A percentile compares a stretch with the other conserved stretches of the same genome.
These are phyloP conservation scores for Synergus itoensis DNA, from an alignment of 2,888 invertebrate genomes.

Conservation along the genomic window DNA sequence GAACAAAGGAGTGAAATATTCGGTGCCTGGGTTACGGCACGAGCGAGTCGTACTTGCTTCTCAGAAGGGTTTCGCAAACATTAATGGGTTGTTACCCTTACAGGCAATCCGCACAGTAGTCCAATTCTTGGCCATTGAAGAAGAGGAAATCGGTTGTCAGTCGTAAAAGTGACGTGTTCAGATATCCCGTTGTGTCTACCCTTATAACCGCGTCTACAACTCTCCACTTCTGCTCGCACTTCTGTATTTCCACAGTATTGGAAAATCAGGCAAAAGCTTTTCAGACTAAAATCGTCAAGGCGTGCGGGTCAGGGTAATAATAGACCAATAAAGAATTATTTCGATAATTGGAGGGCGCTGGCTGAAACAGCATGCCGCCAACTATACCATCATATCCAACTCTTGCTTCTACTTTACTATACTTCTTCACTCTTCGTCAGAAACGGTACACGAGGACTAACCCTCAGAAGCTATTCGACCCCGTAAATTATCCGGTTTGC, in stretches of 20 bases:
- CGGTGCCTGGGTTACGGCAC: conserved; percentile 16
- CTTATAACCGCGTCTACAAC: background rate
- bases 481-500: conserved; percentile 53
- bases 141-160: conserved; percentile 48
- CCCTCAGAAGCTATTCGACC: conserved; percentile 42
- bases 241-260: conserved; percentile 14
- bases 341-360: conserved; percentile 63
- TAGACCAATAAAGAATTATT: conserved; percentile 69
- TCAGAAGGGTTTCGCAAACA: conserved; percentile 17
- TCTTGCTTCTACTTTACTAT: background rate
- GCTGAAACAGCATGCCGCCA: conserved; percentile 43
- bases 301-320: conserved; percentile 58
- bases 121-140: conserved; percentile 49
- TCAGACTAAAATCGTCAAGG: conserved; percentile 19
- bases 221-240: too few relatives aligned
- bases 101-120: conserved; percentile 48
- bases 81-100: conserved; percentile 26
- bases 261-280: conserved; percentile 38
- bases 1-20: background rate
- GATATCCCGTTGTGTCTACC: conserved; percentile 7
- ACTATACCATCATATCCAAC: conserved; percentile 62
- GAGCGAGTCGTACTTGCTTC: conserved; percentile 22
- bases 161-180: conserved; percentile 47
- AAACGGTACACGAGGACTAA: conserved; percentile 42
- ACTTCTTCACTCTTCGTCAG: conserved; percentile 34